Base-by-base conservation (phyloP, 2,113 vertebrate genomes). In the Xiphorhynchus elegans region DNA sequence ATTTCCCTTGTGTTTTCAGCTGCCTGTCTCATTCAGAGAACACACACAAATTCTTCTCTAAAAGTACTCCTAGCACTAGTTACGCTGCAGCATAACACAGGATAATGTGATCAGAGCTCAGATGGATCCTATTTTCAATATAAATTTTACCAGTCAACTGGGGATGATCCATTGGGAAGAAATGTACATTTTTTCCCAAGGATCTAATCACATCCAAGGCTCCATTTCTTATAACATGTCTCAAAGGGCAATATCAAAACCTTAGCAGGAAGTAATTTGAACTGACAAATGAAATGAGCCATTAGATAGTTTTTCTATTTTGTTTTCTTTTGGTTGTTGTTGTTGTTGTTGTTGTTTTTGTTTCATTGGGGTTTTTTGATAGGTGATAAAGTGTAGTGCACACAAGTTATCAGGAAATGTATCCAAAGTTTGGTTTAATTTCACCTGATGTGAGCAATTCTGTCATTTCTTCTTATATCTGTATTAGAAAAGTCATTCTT, bases 81-180 rank as follows among this genome's bases (percentile, higher is more conserved):
- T 89, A 60, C 29, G 66, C 80, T 93, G 82, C 95, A 94, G 88
- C 76, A 89, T 76, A 92, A 90, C 94, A 96, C 37, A 77, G 42
- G 60, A 94, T 81, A 85, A 93, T 87, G 74, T 47, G 56, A 96
- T 93, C 80, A 91, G 95, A 94, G 50, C 96, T 84, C 96, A 97
- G 96, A 75, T 96, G 95, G 96, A 96, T 94, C 75, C 40, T 94
- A 62, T 90, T 96, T 96, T 97, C 82, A 78, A 56, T 55, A 95
- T 69, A 96, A 95, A 96, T 62, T 91, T 94, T 87, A 75, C 91
- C 87, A 85, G 89, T 59, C 81, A 74, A 3, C 76, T 84, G 63
- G 64, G 85, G 60, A 53, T 59, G 63, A 91, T 95, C 84, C 81
- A 70, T 11, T 62, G 74, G 93, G 83, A 96, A 92, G 44, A 78